Conservation (phyloP, 1,140 invertebrate genomes). For the Aphelenchoides fujianensis region DNA sequence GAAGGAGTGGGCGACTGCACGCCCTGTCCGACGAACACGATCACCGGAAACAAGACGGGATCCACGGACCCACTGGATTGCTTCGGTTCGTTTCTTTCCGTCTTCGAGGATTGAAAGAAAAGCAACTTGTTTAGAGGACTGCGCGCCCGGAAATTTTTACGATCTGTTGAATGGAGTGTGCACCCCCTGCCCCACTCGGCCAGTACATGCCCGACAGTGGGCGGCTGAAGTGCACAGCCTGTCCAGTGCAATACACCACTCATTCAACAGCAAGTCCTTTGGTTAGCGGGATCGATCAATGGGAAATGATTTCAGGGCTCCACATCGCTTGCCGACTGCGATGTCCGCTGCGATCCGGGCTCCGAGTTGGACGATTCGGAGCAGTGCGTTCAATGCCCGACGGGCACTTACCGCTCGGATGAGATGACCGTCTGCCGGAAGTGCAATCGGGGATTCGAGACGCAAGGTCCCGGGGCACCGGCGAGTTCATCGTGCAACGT, state of each 20-base stretch:
- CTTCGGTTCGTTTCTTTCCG: too few species aligned
- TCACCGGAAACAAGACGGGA: not conserved
- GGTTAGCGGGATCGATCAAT: not conserved
- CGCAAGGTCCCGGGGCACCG: not conserved
- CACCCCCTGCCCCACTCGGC: not conserved
- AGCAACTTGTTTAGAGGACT: not conserved
- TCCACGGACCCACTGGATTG: not conserved
- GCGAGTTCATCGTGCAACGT: not conserved
- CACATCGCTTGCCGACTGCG: not conserved
- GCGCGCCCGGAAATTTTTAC: not conserved
- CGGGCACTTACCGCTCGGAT: not conserved
- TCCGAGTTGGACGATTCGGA: not conserved
- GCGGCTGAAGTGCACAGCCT: not conserved
- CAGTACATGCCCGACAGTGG: constrained; percentile 3
- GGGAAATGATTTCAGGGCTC: not conserved
- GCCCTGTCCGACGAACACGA: not conserved
- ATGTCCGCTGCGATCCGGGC: not conserved
- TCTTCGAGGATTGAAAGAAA: not conserved
- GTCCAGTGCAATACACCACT: not conserved
- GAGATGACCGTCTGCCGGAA: not conserved
- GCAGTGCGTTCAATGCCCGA: not conserved
- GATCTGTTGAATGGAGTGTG: not conserved
- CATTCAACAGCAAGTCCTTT: not conserved
- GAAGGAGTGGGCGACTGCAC: not conserved
- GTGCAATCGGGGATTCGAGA: constrained; percentile 9